Evolutionary conservation across 2,113 vertebrate species (phyloP), one percentile per base, ranked within the genome.

Genomic region (Herpetotheres cachinnans): DNA sequence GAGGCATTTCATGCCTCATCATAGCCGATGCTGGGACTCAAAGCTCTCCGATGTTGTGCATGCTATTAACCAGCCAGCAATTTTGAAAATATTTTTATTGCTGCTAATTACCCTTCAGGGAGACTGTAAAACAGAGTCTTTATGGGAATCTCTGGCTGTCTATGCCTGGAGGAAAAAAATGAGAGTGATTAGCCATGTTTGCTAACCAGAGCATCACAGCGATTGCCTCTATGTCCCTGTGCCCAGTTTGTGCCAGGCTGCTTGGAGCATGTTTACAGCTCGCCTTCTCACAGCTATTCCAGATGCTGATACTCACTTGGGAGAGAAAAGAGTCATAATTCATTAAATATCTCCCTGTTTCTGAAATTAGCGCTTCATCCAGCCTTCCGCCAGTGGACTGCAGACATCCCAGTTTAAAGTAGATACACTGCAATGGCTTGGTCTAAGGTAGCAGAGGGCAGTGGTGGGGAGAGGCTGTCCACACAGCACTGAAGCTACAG

Each of bases 41-140:
- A 65, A 92, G 46, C 46, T 88, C 71, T 92, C 46, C 66, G 62
- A 5, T 67, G 65, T 36, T 93, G 58, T 19, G 5, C 26, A 63
- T 0, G 5, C 59, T 90, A 47, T 86, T 95, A 93, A 91, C 44
- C 54, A 94, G 82, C 42, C 47, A 83, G 55, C 59, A 93, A 83
- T 90, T 92, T 83, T 0, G 0, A 90, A 95, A 92, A 88, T 71
- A 93, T 86, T 90, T 97, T 96, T 93, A 95, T 94, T 96, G 87
- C 92, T 91, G 59, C n/a, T 96, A 96, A 97, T 96, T 78, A 78
- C 67, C 74, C 82, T 77, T 81, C 42, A n/a, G 92, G 79, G 96
- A 95, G n/a, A 55, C 55, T 55, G 59, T 93, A 95, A 95, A 97
- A 66, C 17, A 55, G 69, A 92, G 38, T 62, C 59, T 83, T 96